Evolutionary conservation across 2,888 invertebrate genomes (phyloP).

Genomic region (Cistogaster globosa): DNA sequence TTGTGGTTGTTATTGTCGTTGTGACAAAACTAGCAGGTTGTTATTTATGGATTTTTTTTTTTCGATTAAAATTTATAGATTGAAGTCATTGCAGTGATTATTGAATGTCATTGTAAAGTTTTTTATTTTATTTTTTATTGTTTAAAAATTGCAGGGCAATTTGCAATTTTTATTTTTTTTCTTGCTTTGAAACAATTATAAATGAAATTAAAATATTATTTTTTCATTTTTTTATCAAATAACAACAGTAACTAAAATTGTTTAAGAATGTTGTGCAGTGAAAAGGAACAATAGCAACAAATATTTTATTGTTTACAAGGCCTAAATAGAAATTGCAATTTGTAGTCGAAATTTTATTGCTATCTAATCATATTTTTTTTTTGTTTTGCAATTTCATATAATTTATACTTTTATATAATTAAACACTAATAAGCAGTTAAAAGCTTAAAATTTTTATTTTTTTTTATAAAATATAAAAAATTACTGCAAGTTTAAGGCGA

Average conservation of each 20-base stretch:
- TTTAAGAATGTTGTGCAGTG: background rate
- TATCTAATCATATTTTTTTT: background rate
- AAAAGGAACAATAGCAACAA: background rate
- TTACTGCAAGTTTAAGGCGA: no score
- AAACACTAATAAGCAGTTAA: background rate
- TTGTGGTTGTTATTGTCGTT: no score
- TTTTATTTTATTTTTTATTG: background rate
- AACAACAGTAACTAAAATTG: conserved; percentile 34
- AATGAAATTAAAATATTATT: conserved; percentile 43
- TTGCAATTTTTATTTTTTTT: background rate
- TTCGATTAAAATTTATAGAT: conserved; percentile 20
- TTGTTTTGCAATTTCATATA: conserved; percentile 11
- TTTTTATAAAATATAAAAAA: background rate
- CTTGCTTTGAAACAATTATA: background rate
- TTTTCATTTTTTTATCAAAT: conserved; percentile 25
- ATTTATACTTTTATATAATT: conserved; percentile 11
- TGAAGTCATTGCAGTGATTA: conserved; percentile 49
- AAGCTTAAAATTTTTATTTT: conserved; percentile 9
- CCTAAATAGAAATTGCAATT: conserved; percentile 32
- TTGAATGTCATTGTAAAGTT: conserved; percentile 61
- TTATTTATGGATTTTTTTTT: conserved; percentile 39
- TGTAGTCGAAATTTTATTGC: conserved; percentile 23
- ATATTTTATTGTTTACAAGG: conserved; percentile 40
- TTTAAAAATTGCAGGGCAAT: conserved; percentile 48
- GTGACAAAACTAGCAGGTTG: conserved; percentile 17